Base-by-base conservation (phyloP, 2,888 invertebrate species). In the Gymnocheta viridis region DNA sequence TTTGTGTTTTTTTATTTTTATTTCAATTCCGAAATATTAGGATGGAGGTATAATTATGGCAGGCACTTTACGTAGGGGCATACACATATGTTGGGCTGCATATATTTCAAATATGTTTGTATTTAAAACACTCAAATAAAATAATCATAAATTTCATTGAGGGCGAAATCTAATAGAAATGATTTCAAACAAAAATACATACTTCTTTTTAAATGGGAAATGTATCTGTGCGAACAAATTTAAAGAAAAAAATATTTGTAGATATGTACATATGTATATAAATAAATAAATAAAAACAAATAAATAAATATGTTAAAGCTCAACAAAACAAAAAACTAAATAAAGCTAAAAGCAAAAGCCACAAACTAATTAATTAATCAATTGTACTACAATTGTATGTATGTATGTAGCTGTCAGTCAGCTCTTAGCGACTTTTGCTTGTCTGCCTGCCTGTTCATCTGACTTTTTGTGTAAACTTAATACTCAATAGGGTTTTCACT, bases 111-210 rank as follows among this genome's bases (percentile, higher is more conserved):
- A 4, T 12, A 3, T 47, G 19, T n/a, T 4, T 41, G 10, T 22
- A 22, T 49, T 10, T 14, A 24, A 47, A 47, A 47, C 19, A 47
- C 7, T 47, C 19, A 58, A 54, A 17, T 12, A 17, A 10, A 19
- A 54, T 27, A 19, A 56, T 44, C 35, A 38, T 62, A 62, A 51
- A 62, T 73, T 41, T 17, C 4, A 73, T 51, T 62, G 14, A 62
- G 1, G 24, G 12, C 3, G 35, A 60, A 27, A 51, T 24, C 14
- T 49, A 73, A 35, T 51, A 4, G 19, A 7, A 74, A 54, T 51
- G 22, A 44, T 76, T 32, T 22, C 38, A 41, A 64, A 54, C 12
- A 54, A 35, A 35, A 49, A 32, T 22, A 7, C 6, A 7, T 3
- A 12, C 3, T 72, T 12, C 24, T 3, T 60, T 60, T 56, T 47